phyloP scores from a whole-genome alignment of 2,888 invertebrate genomes.

The Anoncus sp. region DNA sequence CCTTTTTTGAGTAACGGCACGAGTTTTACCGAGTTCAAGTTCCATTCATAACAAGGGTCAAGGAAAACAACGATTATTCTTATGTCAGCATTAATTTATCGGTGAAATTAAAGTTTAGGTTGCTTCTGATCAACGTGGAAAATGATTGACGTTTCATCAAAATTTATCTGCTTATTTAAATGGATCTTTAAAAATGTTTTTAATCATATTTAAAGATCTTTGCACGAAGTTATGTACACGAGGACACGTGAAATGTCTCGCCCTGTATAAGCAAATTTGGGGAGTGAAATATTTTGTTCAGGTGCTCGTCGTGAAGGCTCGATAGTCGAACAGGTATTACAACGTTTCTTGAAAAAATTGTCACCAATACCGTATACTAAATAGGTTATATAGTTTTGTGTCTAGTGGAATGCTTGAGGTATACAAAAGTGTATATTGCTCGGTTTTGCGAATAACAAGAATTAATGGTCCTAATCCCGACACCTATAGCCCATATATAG shows the following conservation, averaged over 20 bases:
- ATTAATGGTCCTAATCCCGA: conserved; percentile 69
- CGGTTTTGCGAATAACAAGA: conserved; percentile 66
- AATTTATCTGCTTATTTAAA: too few relatives aligned
- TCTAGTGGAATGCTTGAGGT: not conserved
- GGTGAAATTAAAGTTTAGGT: too few relatives aligned
- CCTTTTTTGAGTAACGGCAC: not conserved
- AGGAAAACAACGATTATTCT: too few relatives aligned
- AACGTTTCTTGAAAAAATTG: conserved; percentile 15
- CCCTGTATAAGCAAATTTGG: too few relatives aligned
- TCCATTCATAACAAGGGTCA: too few relatives aligned
- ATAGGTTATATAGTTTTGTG: conserved; percentile 31
- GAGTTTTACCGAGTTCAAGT: too few relatives aligned
- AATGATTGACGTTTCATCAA: too few relatives aligned
- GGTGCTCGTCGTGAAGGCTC: not conserved
- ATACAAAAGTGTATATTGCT: conserved; percentile 54
- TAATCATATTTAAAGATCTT: not conserved
- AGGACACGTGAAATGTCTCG: conserved; percentile 4
- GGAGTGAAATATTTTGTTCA: not conserved
- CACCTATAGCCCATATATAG: conserved; percentile 55
- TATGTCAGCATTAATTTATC: too few relatives aligned
- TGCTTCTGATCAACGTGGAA: too few relatives aligned
- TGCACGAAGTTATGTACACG: not conserved
- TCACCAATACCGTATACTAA: conserved; percentile 3
- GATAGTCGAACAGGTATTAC: conserved; percentile 30
- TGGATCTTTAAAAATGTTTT: too few relatives aligned